These are phyloP conservation scores for Epinotia nisella DNA, from an alignment of 2,888 invertebrate genomes.

Conservation along the genomic window DNA sequence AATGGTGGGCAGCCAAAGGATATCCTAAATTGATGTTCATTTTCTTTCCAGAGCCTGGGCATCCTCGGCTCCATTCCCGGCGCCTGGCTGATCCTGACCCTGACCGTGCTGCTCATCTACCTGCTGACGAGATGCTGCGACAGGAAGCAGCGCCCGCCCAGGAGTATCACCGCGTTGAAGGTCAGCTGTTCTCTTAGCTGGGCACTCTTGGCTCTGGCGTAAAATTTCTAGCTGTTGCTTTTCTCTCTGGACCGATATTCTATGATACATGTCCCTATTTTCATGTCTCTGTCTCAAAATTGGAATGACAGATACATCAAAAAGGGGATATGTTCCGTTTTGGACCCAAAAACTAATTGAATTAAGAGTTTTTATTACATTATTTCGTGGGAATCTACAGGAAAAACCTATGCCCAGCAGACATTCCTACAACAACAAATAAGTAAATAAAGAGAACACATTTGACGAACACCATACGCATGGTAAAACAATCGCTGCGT, in stretches of 20 bases:
- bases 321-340: no score
- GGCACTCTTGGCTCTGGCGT: not conserved
- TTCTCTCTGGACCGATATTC: no score
- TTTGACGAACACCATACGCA: conserved; percentile 5
- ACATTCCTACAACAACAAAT: no score
- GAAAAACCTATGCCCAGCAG: no score
- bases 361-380: not conserved
- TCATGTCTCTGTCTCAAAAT: no score
- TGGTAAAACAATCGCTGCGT: conserved; percentile 9
- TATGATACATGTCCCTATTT: no score
- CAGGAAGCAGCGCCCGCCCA: conserved; percentile 94
- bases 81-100: conserved; percentile 95
- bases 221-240: no score
- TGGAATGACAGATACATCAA: no score
- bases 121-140: conserved; percentile 98
- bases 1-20: no score
- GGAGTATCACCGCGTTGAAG: conserved; percentile 94
- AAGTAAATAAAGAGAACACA: not conserved
- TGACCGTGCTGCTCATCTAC: conserved; percentile 95
- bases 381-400: not conserved
- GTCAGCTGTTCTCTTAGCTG: conserved; percentile 55
- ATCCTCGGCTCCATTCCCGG: conserved; percentile 97
- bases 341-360: no score
- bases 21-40: not conserved
- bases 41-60: conserved; percentile 91